These are phyloP conservation scores for Phataginus tricuspis DNA, from an alignment of 2,797 vertebrate genomes.

Conservation along the genomic window DNA sequence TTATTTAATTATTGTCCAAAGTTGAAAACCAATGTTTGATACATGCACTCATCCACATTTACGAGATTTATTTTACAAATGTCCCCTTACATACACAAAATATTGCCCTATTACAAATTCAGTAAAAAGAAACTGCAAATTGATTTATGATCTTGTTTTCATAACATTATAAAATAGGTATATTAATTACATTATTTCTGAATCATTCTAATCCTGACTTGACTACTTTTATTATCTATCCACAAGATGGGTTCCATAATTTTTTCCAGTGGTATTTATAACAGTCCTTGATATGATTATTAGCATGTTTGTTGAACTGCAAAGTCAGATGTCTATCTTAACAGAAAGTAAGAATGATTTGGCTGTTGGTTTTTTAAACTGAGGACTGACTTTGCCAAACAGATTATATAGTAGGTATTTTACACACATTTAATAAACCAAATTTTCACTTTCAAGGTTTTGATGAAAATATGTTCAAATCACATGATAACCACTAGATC, in stretches of 20 bases:
- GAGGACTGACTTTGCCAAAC: neutral
- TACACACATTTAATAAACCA: neutral
- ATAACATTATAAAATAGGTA: slow-evolving; percentile 47
- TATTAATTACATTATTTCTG: slow-evolving; percentile 42
- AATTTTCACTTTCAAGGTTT: neutral
- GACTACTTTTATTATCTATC: slow-evolving; percentile 52
- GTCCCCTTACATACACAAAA: neutral
- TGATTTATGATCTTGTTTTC: slow-evolving; percentile 58
- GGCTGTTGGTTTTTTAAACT: neutral
- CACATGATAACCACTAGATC: neutral
- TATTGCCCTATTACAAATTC: neutral
- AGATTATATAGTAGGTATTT: neutral
- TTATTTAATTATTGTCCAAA: slow-evolving; percentile 23
- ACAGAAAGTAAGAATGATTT: neutral
- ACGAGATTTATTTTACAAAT: neutral
- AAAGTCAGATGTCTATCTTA: neutral
- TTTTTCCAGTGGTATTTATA: neutral
- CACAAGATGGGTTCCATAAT: neutral
- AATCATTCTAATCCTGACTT: slow-evolving; percentile 35
- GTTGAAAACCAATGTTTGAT: neutral
- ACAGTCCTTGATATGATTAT: slow-evolving; percentile 37
- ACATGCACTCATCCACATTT: neutral
- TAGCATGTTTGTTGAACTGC: neutral
- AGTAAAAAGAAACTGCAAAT: neutral
- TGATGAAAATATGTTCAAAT: slow-evolving; percentile 19